These are phyloP conservation scores for Lamproptera curius DNA, from an alignment of 2,888 invertebrate genomes.

Conservation along the genomic window DNA sequence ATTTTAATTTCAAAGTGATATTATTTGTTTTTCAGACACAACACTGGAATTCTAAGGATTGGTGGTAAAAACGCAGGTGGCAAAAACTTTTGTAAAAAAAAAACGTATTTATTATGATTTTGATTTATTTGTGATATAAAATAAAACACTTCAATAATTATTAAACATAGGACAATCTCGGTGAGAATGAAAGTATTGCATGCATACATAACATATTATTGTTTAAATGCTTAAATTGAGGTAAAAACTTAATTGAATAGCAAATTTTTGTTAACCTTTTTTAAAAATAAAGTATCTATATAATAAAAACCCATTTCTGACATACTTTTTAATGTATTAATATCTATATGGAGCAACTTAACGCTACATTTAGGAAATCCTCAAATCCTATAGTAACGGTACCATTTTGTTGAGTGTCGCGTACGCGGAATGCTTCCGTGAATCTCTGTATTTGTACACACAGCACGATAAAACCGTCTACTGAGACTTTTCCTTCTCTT, in stretches of 20 bases:
- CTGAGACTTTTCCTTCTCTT: constrained; percentile 81
- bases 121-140: constrained; percentile 1
- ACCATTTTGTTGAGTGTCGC: constrained; percentile 89
- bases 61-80: constrained; percentile 1
- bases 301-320: background rate
- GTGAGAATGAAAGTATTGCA: background rate
- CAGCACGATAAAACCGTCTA: constrained; percentile 92
- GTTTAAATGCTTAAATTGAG: background rate
- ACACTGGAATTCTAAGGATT: constrained; percentile 51
- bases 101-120: constrained; percentile 1
- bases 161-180: background rate
- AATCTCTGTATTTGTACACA: constrained; percentile 94
- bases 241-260: background rate
- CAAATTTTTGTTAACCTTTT: background rate
- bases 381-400: constrained; percentile 92
- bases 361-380: constrained; percentile 91
- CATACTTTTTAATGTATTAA: background rate
- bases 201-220: background rate
- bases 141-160: background rate
- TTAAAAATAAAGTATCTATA: background rate
- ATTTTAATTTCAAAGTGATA: no score
- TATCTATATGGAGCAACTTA: constrained; percentile 81
- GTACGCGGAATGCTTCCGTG: constrained; percentile 90
- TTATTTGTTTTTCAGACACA: constrained; percentile 56
- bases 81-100: constrained; percentile 5